Evolutionary conservation across 2,888 invertebrate genomes (phyloP).

Genomic region (Melanophora roralis): DNA sequence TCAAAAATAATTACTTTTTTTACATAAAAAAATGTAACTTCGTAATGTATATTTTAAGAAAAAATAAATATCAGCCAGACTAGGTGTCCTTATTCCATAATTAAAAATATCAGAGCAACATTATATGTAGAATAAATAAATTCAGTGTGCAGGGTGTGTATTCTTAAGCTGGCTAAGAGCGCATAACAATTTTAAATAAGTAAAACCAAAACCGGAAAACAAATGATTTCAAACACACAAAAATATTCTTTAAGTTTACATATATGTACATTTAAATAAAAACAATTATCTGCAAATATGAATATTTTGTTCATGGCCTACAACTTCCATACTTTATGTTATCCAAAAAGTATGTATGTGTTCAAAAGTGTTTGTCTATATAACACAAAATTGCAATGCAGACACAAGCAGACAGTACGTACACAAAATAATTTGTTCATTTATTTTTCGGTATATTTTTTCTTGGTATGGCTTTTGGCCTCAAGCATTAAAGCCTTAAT

Average conservation of each 20-base stretch:
- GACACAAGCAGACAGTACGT: conserved; percentile 28
- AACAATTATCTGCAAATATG: background rate
- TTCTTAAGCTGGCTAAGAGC: conserved; percentile 13
- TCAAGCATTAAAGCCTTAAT: conserved; percentile 62
- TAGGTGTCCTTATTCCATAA: conserved; percentile 65
- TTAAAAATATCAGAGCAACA: conserved; percentile 58
- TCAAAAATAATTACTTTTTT: conserved; percentile 45
- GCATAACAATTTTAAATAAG: conserved; percentile 36
- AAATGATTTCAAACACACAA: conserved; percentile 35
- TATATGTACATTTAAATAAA: too few relatives aligned
- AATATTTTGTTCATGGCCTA: conserved; percentile 60
- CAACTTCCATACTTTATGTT: conserved; percentile 48
- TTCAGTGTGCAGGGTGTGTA: background rate
- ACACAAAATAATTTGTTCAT: conserved; percentile 4
- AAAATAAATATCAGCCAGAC: conserved; percentile 53
- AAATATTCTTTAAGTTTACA: background rate
- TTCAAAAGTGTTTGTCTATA: too few relatives aligned
- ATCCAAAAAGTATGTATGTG: conserved; percentile 15
- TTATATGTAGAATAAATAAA: background rate
- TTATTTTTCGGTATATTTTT: background rate
- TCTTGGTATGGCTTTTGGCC: conserved; percentile 44
- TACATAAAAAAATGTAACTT: background rate
- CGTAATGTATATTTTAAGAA: background rate
- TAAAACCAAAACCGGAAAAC: conserved; percentile 47
- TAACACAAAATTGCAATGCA: conserved; percentile 41